Base-by-base conservation (phyloP, 2,888 invertebrate genomes). In the Matsumyia berberina region DNA sequence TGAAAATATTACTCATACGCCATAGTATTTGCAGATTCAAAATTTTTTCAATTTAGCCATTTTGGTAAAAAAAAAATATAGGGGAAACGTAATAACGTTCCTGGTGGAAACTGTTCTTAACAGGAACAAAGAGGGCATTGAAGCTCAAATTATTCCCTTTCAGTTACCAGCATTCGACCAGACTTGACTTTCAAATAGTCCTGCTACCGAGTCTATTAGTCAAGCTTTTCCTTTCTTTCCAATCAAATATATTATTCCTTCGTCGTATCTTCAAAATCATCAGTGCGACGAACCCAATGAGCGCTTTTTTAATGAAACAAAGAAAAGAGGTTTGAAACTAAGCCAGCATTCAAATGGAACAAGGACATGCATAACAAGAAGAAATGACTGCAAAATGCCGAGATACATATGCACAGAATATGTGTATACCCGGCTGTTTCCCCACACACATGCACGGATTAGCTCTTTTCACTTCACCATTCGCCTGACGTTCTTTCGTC, bases 321-420 rank as follows among this genome's bases (percentile, higher is more conserved):
- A 67, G 51, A 66, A 51, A 33, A 67, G 1, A 24, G 2, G 24
- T 4, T 60, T 44, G 31, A 53, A 66, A 67, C 67, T 67, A 46
- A 67, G 60, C 66, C 74, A 69, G 60, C 74, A 74, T 80, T 74
- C 67, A 57, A 80, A 80, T 80, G 53, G 74, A 67, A 74, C 79
- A 73, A 80, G 74, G 80, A 74, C 80, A 74, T 73, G 74, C 60
- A 74, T 62, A 74, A 74, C 67, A 74, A 62, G 62, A 74, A 62
- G 49, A 80, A 74, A 69, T 69, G 67, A 62, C 80, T 80, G 67
- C 80, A 67, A 80, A 80, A 69, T 74, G 74, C 74, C 74, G 69
- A 67, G 60, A 80, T 74, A 60, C 60, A 24, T 57, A 37, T 58
- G n/a, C 57, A 62, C 17, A 6, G 1, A 9, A 46, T 19, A 9